Evolutionary conservation across 2,113 vertebrate genomes (phyloP).

Genomic region (Oreochromis niloticus): DNA sequence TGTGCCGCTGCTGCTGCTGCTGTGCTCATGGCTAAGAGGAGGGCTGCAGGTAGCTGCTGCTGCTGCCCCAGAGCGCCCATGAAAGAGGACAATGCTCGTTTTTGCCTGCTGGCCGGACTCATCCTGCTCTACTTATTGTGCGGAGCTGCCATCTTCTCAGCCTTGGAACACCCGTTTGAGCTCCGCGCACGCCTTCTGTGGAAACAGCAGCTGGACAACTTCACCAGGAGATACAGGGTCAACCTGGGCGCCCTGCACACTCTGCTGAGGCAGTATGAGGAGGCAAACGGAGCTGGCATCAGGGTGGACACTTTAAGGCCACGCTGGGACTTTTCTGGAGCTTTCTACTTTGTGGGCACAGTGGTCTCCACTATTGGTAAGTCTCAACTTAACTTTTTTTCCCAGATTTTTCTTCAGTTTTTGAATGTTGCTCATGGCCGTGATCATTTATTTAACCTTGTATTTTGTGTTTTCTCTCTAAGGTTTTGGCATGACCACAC

Average conservation of each 20-base stretch:
- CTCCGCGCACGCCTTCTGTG: constrained; percentile 62
- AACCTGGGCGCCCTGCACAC: constrained; percentile 55
- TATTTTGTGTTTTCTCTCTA: constrained; percentile 11
- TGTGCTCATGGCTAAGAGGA: constrained; percentile 69
- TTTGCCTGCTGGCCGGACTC: constrained; percentile 72
- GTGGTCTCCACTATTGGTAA: constrained; percentile 78
- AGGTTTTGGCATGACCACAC: constrained; percentile 78
- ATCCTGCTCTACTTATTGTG: constrained; percentile 76
- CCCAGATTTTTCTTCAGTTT: background rate
- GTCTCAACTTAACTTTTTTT: background rate
- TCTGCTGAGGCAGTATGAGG: constrained; percentile 73
- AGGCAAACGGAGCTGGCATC: constrained; percentile 71
- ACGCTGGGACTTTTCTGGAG: constrained; percentile 78
- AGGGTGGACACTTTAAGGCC: constrained; percentile 70
- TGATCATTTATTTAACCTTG: background rate
- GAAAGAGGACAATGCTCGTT: constrained; percentile 78
- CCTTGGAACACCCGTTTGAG: constrained; percentile 72
- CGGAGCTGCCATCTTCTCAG: constrained; percentile 76
- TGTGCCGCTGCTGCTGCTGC: background rate
- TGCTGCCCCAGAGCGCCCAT: constrained; percentile 65
- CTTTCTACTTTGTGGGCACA: constrained; percentile 77
- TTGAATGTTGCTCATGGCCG: background rate
- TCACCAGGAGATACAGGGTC: constrained; percentile 64
- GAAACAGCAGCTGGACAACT: constrained; percentile 71
- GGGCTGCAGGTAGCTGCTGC: constrained; percentile 50